phyloP scores from a whole-genome alignment of 2,797 vertebrate genomes.

The Cirrhinus molitorella region DNA sequence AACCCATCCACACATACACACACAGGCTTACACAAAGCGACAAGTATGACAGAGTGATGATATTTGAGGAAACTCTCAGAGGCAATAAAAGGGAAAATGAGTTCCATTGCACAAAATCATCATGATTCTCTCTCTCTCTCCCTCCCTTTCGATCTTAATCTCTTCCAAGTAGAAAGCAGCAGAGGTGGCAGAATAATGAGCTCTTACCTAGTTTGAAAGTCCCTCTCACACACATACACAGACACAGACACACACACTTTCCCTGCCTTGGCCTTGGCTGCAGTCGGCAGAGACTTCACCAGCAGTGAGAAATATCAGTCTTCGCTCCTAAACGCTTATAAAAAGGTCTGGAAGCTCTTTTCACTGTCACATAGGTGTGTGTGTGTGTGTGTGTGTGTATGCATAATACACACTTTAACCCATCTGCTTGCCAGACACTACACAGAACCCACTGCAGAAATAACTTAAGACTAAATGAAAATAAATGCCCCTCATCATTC shows the following conservation, averaged over 20 bases:
- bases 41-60: slow-evolving; percentile 57
- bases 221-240: slow-evolving; percentile 7
- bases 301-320: slow-evolving; percentile 45
- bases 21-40: slow-evolving; percentile 32
- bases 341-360: slow-evolving; percentile 52
- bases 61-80: slow-evolving; percentile 54
- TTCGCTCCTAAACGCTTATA: slow-evolving; percentile 43
- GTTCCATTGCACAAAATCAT: slow-evolving; percentile 50
- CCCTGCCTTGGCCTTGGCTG: slow-evolving; percentile 6
- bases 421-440: slow-evolving; percentile 51
- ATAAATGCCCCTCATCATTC: slow-evolving; percentile 54
- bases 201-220: slow-evolving; percentile 58
- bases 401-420: slow-evolving; percentile 36
- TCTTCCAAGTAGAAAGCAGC: slow-evolving; percentile 35
- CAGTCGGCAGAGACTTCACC: slow-evolving; percentile 17
- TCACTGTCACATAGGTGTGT: slow-evolving; percentile 42
- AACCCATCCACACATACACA: not conserved
- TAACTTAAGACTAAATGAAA: slow-evolving; percentile 54
- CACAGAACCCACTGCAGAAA: slow-evolving; percentile 47
- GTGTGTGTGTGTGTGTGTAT: slow-evolving; percentile 1
- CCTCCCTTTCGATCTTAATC: slow-evolving; percentile 42
- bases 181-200: slow-evolving; percentile 54
- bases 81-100: slow-evolving; percentile 53
- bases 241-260: not conserved
- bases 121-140: slow-evolving; percentile 24